phyloP scores from a whole-genome alignment of 2,113 vertebrate species.

The Paradisaea rubra region DNA sequence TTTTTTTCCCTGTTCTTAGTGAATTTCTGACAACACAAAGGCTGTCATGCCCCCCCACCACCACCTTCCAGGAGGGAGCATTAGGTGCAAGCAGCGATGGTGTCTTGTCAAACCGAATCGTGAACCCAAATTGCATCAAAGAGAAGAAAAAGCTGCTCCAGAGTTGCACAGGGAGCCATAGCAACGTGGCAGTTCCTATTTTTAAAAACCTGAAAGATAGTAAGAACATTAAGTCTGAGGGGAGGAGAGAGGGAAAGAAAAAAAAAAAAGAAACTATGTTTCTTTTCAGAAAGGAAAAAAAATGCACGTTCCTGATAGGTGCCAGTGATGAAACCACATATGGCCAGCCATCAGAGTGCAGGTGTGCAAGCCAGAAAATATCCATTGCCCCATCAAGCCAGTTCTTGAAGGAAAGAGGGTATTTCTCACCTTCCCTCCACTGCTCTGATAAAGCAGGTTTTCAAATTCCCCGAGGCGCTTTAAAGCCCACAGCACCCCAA shows the following conservation, averaged over 20 bases:
- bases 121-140: conserved; percentile 33
- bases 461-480: not conserved
- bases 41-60: rapidly evolving
- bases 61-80: not conserved
- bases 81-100: conserved; percentile 50
- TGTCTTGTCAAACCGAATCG: not conserved
- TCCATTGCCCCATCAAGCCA: not conserved
- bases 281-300: not conserved
- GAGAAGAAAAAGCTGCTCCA: not conserved
- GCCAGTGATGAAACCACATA: not conserved
- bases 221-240: conserved; percentile 41
- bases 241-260: not conserved
- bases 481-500: not conserved
- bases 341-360: not conserved
- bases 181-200: conserved; percentile 69
- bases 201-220: conserved; percentile 69
- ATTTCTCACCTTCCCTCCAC: not conserved
- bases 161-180: conserved; percentile 59
- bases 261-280: not conserved
- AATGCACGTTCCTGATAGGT: not conserved
- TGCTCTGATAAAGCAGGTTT: not conserved
- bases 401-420: not conserved
- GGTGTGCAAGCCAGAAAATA: conserved; percentile 12
- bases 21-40: not conserved
- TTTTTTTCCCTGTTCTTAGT: not conserved